A percentile compares a stretch with the other conserved stretches of the same genome.
Evolutionary conservation across 1,140 invertebrate species (phyloP).

Genomic region (Drosophila murphyi): DNA sequence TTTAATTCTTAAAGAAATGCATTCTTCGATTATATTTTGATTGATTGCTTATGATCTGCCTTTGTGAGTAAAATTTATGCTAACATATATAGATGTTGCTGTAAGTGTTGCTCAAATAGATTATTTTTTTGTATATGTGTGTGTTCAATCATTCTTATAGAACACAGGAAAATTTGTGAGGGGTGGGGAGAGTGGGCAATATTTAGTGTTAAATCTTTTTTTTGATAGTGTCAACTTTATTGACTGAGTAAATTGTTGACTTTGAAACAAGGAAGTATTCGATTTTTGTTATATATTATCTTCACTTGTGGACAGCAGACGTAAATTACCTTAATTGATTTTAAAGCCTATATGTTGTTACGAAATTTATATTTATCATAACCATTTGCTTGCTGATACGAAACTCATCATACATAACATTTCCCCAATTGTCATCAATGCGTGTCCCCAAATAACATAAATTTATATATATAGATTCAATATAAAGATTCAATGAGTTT

Average conservation of each 20-base stretch:
- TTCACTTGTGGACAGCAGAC: neutral
- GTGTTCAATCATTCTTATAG: slow-evolving; percentile 2
- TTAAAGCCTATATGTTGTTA: slow-evolving; percentile 18
- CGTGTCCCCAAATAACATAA: neutral
- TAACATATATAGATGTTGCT: too few species aligned
- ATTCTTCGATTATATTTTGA: too few species aligned
- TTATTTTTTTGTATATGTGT: too few species aligned
- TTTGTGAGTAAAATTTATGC: too few species aligned
- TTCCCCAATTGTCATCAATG: neutral
- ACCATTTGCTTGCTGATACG: neutral
- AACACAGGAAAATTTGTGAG: neutral
- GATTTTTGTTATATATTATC: slow-evolving; percentile 4
- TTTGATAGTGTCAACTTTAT: slow-evolving; percentile 10
- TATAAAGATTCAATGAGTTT: neutral
- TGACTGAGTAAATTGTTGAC: slow-evolving; percentile 12
- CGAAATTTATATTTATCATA: neutral
- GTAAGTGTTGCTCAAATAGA: too few species aligned
- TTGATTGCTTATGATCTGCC: too few species aligned
- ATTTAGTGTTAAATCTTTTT: neutral
- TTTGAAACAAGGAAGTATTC: neutral
- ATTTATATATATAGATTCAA: neutral
- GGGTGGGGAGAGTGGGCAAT: too few species aligned
- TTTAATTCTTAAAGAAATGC: too few species aligned
- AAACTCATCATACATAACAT: neutral
- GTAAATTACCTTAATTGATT: slow-evolving; percentile 25